phyloP scores from a whole-genome alignment of 1,140 invertebrate genomes.

The Papilio polyxenes region DNA sequence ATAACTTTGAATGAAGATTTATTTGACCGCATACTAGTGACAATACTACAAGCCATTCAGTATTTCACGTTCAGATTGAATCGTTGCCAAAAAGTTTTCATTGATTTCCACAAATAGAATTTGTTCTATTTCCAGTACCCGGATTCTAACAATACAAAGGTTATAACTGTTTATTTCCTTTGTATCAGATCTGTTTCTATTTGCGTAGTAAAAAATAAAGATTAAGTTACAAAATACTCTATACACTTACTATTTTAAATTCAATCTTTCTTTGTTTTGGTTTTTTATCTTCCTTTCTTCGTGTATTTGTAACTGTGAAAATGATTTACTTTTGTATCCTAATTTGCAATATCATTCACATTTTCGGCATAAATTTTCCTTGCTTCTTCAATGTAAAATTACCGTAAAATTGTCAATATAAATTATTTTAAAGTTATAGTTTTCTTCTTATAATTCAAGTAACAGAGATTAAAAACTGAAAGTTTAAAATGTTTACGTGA shows the following conservation, averaged over 20 bases:
- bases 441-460: no score
- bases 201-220: background rate
- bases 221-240: background rate
- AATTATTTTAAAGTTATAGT: no score
- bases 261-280: background rate
- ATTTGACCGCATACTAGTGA: constrained; percentile 8
- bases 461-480: background rate
- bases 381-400: no score
- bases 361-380: no score
- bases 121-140: constrained; percentile 3
- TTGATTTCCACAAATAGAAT: constrained; percentile 33
- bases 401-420: no score
- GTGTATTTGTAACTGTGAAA: background rate
- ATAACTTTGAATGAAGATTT: background rate
- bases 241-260: no score
- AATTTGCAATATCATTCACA: no score
- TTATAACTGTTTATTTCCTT: background rate
- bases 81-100: constrained; percentile 30
- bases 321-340: no score
- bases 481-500: background rate
- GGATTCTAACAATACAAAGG: constrained; percentile 15
- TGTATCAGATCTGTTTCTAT: background rate
- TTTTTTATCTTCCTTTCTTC: background rate
- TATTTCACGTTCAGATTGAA: constrained; percentile 18
- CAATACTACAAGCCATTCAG: constrained; percentile 25